Conservation (phyloP, 2,797 vertebrate species). For the Lophius americanus region DNA sequence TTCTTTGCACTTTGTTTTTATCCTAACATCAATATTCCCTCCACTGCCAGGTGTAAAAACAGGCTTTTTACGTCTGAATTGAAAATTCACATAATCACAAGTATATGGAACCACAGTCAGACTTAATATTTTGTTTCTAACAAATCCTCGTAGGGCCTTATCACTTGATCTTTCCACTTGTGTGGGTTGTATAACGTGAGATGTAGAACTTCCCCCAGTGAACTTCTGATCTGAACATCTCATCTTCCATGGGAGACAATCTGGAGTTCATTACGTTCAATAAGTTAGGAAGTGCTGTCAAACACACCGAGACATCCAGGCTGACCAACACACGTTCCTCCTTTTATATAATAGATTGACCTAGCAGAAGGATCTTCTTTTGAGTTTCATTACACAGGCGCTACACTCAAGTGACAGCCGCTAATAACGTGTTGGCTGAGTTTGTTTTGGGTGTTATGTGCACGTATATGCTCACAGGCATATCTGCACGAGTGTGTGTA, state of each 20-base stretch:
- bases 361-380: constrained; percentile 26
- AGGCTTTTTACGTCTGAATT: too few relatives aligned
- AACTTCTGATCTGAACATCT: constrained; percentile 21
- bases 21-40: too few relatives aligned
- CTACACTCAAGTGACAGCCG: constrained; percentile 24
- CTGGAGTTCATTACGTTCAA: constrained; percentile 41
- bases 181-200: constrained; percentile 4
- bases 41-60: too few relatives aligned
- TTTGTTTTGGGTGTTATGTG: constrained; percentile 26
- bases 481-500: not conserved
- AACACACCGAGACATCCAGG: constrained; percentile 15
- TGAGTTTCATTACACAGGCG: constrained; percentile 24
- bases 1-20: not conserved
- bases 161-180: not conserved
- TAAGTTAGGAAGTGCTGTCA: constrained; percentile 21
- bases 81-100: too few relatives aligned
- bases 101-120: too few relatives aligned
- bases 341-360: constrained; percentile 12
- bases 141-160: not conserved
- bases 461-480: not conserved
- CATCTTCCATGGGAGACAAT: constrained; percentile 13
- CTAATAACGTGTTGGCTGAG: constrained; percentile 34
- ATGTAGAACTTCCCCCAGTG: not conserved
- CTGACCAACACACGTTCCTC: not conserved
- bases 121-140: not conserved